Evolutionary conservation across 35 echinoderm and acorn worm species (phyloP).

Genomic region (Chiridota heheva): DNA sequence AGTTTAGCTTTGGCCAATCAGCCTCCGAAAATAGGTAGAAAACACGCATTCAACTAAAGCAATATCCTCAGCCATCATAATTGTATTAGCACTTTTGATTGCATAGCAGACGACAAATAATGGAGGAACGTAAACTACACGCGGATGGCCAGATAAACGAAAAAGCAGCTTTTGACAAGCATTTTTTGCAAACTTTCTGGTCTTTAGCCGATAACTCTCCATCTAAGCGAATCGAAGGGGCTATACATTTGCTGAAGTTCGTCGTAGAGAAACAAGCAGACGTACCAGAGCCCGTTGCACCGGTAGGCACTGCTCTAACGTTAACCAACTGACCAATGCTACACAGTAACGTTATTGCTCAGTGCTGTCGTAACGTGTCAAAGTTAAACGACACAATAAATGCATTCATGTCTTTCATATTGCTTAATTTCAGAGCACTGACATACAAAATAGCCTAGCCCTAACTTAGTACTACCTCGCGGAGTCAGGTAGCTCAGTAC

Average conservation of each 20-base stretch:
- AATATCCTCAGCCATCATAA: too few species aligned
- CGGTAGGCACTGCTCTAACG: neutral
- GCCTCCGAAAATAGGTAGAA: too few species aligned
- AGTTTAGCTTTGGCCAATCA: too few species aligned
- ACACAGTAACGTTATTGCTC: neutral
- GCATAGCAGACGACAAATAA: too few species aligned
- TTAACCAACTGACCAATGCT: neutral
- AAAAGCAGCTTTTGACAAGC: constrained; percentile 32
- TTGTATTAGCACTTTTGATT: too few species aligned
- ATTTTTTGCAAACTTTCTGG: constrained; percentile 87
- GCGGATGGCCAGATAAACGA: constrained; percentile 11
- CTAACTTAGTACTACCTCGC: too few species aligned
- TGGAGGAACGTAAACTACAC: constrained; percentile 23
- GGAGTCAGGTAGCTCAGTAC: too few species aligned
- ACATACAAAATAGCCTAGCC: too few species aligned
- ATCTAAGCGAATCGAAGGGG: constrained; percentile 64
- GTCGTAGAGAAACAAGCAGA: constrained; percentile 63
- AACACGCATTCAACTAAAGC: too few species aligned
- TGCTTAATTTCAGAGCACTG: too few species aligned
- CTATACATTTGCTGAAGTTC: constrained; percentile 53
- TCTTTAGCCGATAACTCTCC: constrained; percentile 61
- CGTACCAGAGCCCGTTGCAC: constrained; percentile 11
- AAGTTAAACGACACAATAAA: neutral
- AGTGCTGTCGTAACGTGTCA: neutral
- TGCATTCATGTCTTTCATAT: too few species aligned